Evolutionary conservation across 2,113 vertebrate genomes (phyloP), one percentile per base, ranked within the genome.

Genomic region (Lamprotornis superbus): DNA sequence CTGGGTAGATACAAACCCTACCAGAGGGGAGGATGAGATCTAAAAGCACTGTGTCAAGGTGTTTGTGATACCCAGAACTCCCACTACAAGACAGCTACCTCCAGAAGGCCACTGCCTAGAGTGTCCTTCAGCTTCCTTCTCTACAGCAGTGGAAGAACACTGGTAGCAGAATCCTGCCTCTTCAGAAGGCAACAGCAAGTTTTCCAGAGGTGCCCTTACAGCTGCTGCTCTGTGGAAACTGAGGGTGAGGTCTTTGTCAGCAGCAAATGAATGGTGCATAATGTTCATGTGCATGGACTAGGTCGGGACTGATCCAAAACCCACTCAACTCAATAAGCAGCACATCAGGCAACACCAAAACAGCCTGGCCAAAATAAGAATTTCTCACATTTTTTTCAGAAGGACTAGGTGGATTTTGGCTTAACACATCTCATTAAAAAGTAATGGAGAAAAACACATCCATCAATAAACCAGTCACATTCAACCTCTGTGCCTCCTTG

Each of bases 401-500:
- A 82, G 50, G 24, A 50, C 70, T 74, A 63, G 75, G 82, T 89
- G 16, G n/a, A 22, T 90, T 95, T 91, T 76, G 33, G 23, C 52
- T 87, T 94, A 83, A 80, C 33, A 12, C 61, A 90, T 22, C 81
- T 95, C 65, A 79, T 90, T 92, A 92, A 94, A 94, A 89, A 33
- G 46, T 91, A 92, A 77, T 64, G 39, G 87, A 86, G 90, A 61
- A 93, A 92, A 87, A 78, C 82, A 59, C 55, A 56, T 91, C 71
- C 52, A 90, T 97, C 91, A 97, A 90, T 92, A 91, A 97, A 82
- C 88, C n/a, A 94, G 35, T 96, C 89, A 89, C 94, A 94, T 92
- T 79, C 84, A 87, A 73, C 78, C 82, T 96, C 42, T 92, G 55
- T 0, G 4, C 83, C 79, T 94, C 88, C 78, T 94, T 89, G 55